Conservation (phyloP, 1,140 invertebrate genomes). For the Macrotrachela quadricornifera region DNA sequence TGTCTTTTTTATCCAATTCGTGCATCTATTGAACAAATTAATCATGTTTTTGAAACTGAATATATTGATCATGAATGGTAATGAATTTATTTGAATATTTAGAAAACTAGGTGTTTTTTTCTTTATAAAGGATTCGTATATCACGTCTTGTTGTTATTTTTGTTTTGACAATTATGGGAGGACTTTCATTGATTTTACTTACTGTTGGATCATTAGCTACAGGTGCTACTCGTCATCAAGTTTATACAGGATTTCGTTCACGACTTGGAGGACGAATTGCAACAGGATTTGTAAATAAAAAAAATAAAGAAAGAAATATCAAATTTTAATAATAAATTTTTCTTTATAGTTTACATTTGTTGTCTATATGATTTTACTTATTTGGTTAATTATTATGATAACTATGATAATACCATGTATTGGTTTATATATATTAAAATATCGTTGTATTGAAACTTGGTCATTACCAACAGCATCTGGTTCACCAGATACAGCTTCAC, state of each 20-base stretch:
- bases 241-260: constrained; percentile 7
- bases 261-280: constrained; percentile 3
- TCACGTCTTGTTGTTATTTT: constrained; percentile 3
- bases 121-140: not conserved
- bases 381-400: constrained; percentile 1
- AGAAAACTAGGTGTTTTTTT: too few species aligned
- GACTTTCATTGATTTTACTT: constrained; percentile 1
- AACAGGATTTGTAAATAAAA: not conserved
- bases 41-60: constrained; percentile 1
- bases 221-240: constrained; percentile 4
- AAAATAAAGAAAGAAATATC: too few species aligned
- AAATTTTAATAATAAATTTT: too few species aligned
- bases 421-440: not conserved
- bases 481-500: too few species aligned
- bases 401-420: constrained; percentile 1
- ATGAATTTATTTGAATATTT: too few species aligned
- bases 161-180: constrained; percentile 2
- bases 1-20: constrained; percentile 1
- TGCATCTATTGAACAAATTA: not conserved
- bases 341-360: not conserved
- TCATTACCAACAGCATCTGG: too few species aligned
- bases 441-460: too few species aligned
- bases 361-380: constrained; percentile 2
- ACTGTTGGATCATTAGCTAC: constrained; percentile 6
- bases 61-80: not conserved